Evolutionary conservation across 2,113 vertebrate species (phyloP), one percentile per base, ranked within the genome.

Genomic region (Kobus ellipsiprymnus): DNA sequence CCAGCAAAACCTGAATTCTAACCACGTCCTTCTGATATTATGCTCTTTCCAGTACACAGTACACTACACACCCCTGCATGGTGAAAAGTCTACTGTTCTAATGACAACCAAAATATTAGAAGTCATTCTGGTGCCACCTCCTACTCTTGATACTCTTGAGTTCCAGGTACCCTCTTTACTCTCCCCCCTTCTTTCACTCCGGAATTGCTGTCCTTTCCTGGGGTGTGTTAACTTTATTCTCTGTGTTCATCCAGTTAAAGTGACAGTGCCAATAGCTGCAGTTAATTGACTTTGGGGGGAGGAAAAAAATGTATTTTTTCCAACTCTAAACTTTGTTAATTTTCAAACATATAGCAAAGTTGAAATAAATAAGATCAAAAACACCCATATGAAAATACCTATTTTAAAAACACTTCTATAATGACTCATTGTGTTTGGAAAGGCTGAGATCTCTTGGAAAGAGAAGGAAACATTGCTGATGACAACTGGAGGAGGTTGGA

Each of bases 1-100:
- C 67, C 14, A 94, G 36, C 15, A 88, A 98, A 89, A 91, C 27
- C 44, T 91, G 62, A 93, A 82, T 94, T 95, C 33, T 93, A 71
- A 90, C 6, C 36, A 84, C 13, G 12, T 36, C 44, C 60, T 27
- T 82, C 93, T 84, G 64, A 91, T 85, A 78, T 80, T 62, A n/a
- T 62, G 48, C 21, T 57, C 55, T 92, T 67, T 95, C 50, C 48
- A 81, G 16, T 23, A 52, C 2, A 64, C 21, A 81, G 10, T 17
- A 40, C 14, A 83, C 36, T 44, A 25, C 19, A 40, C 29, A 62
- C 19, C 6, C 77, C 25, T 59, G 9, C 29, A n/a, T n/a, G 15
- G 30, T 93, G 17, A 92, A 93, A 12, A n/a, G 6, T 82, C 59
- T 86, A 3, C 54, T 54, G 3, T 77, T 90, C 80, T 84, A 64